Conservation (phyloP, 2,888 invertebrate genomes). For the Caenorhabditis afra region DNA sequence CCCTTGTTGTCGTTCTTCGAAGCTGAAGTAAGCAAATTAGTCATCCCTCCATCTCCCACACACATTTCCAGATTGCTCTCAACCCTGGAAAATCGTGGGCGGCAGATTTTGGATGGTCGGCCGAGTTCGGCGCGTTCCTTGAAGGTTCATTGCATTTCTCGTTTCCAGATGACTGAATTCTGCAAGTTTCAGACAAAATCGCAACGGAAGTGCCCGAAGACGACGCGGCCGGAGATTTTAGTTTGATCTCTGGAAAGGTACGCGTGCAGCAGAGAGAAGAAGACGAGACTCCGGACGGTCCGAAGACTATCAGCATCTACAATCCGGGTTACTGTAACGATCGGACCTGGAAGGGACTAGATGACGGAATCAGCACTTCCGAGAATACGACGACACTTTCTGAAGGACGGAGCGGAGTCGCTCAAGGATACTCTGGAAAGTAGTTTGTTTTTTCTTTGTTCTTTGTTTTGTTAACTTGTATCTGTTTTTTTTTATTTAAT, state of each 20-base stretch:
- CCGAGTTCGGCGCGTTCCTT: constrained; percentile 73
- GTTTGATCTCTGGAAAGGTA: constrained; percentile 76
- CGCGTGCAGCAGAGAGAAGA: constrained; percentile 59
- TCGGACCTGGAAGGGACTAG: constrained; percentile 90
- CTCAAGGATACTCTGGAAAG: constrained; percentile 67
- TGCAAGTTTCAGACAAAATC: constrained; percentile 66
- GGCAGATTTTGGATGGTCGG: constrained; percentile 73
- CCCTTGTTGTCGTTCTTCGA: constrained; percentile 94
- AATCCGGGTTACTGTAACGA: constrained; percentile 81
- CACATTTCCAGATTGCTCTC: constrained; percentile 55
- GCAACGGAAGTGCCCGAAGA: constrained; percentile 48
- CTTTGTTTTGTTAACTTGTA: constrained; percentile 13
- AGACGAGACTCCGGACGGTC: constrained; percentile 50
- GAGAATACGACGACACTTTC: constrained; percentile 84
- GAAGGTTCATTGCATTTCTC: constrained; percentile 60
- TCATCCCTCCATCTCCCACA: neutral
- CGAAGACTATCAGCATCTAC: constrained; percentile 59
- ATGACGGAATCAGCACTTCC: constrained; percentile 85
- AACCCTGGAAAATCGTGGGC: constrained; percentile 67
- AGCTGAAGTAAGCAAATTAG: constrained; percentile 84
- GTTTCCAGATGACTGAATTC: constrained; percentile 20
- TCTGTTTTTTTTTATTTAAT: constrained; percentile 11
- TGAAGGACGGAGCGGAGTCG: constrained; percentile 79
- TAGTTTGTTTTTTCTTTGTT: constrained; percentile 14
- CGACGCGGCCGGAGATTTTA: constrained; percentile 70